phyloP scores from a whole-genome alignment of 2,888 invertebrate genomes.

The Rhynchonema sp. region DNA sequence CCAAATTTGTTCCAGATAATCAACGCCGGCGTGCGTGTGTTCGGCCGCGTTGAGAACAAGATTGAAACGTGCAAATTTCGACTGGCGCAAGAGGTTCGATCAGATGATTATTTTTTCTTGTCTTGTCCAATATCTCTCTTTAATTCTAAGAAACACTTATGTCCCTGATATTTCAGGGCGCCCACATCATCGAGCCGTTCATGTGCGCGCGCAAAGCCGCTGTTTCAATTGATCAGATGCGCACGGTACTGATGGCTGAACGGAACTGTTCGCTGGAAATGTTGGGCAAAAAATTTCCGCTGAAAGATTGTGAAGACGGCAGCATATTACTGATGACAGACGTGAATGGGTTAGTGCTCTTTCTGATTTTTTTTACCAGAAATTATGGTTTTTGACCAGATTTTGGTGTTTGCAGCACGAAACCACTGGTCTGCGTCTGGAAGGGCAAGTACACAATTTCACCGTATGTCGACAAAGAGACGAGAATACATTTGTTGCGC shows the following conservation, averaged over 20 bases:
- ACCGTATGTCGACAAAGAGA: slow-evolving; percentile 12
- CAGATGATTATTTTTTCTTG: too few relatives aligned
- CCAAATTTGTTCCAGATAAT: slow-evolving; percentile 45
- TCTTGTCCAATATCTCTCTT: too few relatives aligned
- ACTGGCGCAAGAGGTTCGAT: neutral
- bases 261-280: neutral
- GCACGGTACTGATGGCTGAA: neutral
- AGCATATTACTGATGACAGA: too few relatives aligned
- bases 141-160: neutral
- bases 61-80: neutral
- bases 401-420: neutral
- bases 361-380: too few relatives aligned
- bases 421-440: neutral
- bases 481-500: slow-evolving; percentile 14
- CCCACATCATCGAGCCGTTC: neutral
- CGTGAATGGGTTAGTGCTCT: too few relatives aligned
- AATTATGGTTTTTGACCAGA: neutral
- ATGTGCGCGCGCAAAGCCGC: neutral
- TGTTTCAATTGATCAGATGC: neutral
- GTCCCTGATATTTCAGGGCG: neutral
- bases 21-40: slow-evolving; percentile 85
- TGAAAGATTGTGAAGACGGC: too few relatives aligned
- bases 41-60: slow-evolving; percentile 56
- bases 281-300: neutral
- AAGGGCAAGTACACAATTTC: neutral